Evolutionary conservation across 2,888 invertebrate genomes (phyloP), one percentile per base, ranked within the genome.

Genomic region (Crocallis elinguaria): DNA sequence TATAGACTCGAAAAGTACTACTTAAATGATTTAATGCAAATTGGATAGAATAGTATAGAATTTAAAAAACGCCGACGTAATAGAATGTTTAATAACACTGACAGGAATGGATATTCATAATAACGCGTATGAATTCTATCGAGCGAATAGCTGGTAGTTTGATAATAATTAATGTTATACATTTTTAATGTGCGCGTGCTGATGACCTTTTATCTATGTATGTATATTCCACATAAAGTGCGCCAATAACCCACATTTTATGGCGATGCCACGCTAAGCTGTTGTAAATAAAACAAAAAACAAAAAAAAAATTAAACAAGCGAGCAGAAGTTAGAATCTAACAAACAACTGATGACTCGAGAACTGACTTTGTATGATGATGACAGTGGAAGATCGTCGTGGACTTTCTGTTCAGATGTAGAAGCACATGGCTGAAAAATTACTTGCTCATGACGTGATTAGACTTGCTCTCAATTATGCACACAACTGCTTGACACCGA

Each of bases 391-490:
- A 65, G 62, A 67, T 63, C 59, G 49, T 56, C 55, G 66, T 67
- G 65, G 65, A 60, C 64, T 69, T 69, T 44, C 66, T 69, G 63
- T 73, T 65, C 73, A 67, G 68, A 69, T 67, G 46, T 35, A 30
- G 17, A 81, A 82, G 79, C 80, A 75, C 73, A 77, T 73, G 73
- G 72, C 71, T 72, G 73, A 75, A 73, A 71, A 68, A 75, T 73
- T 71, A 77, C 78, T 52, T 75, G 77, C 77, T 75, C 71, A 80
- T 82, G 83, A 79, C 69, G 75, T 80, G 84, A 82, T 74, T 71
- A 73, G 68, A 75, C 69, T 78, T 73, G 79, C 70, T 77, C 73
- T 82, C 74, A 73, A 79, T 73, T 76, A 78, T 80, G 79, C 86
- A 82, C 84, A 85, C 82, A 79, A 78, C 79, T 77, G 76, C 75